Evolutionary conservation across 2,113 vertebrate genomes (phyloP).

Genomic region (Sebastes fasciatus): DNA sequence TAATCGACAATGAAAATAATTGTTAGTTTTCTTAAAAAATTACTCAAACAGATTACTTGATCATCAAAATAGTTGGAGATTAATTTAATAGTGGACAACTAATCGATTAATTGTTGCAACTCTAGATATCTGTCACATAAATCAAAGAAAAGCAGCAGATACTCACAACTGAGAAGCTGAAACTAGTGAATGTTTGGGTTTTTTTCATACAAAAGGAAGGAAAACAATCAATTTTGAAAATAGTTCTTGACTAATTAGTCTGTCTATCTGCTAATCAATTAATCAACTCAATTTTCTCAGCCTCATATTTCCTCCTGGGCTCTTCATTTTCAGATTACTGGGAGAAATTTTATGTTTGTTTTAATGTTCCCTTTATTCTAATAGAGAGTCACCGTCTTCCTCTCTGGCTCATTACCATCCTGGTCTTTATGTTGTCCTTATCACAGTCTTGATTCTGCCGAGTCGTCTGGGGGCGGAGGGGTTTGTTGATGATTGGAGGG

Average conservation of each 20-base stretch:
- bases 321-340: background rate
- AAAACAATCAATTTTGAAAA: background rate
- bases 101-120: too few relatives aligned
- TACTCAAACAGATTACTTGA: too few relatives aligned
- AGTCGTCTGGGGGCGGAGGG: background rate
- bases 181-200: background rate
- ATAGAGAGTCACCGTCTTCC: background rate
- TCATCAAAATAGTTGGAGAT: too few relatives aligned
- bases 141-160: background rate
- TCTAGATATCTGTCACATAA: background rate
- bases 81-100: too few relatives aligned
- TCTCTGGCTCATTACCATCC: slow-evolving; percentile 23
- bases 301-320: background rate
- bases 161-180: background rate
- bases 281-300: background rate
- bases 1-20: too few relatives aligned
- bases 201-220: background rate
- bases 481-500: slow-evolving; percentile 46
- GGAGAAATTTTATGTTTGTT: background rate
- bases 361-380: background rate
- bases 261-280: background rate
- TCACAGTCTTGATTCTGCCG: slow-evolving; percentile 29
- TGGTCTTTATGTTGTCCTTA: slow-evolving; percentile 42
- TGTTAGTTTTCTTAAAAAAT: too few relatives aligned
- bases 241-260: slow-evolving; percentile 3